These are phyloP conservation scores for Lissonota sp. DNA, from an alignment of 2,888 invertebrate species.

Conservation along the genomic window DNA sequence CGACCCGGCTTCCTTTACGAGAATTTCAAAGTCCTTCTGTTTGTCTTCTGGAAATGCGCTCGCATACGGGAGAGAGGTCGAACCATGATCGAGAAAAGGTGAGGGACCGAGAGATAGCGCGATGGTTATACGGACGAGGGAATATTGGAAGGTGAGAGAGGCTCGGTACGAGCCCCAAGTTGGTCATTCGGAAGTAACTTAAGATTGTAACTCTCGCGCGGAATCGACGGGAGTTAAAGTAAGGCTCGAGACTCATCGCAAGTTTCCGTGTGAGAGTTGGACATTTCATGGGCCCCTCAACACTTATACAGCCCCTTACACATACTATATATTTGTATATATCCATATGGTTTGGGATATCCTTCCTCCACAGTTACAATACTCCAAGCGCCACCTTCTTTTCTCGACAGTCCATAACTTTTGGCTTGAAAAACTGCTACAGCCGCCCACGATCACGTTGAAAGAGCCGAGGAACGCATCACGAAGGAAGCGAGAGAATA, in stretches of 20 bases:
- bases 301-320: conserved; percentile 5
- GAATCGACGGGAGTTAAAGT: conserved; percentile 28
- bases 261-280: background rate
- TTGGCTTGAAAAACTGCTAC: conserved; percentile 56
- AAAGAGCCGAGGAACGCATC: background rate
- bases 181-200: conserved; percentile 74
- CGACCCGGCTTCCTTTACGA: no score
- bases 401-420: conserved; percentile 63
- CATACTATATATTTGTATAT: conserved; percentile 15
- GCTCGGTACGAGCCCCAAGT: conserved; percentile 71
- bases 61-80: no score
- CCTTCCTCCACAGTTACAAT: conserved; percentile 42
- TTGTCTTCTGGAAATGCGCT: no score
- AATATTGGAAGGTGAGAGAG: conserved; percentile 66
- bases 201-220: conserved; percentile 71
- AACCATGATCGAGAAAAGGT: background rate
- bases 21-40: no score
- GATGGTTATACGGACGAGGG: conserved; percentile 54
- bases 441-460: conserved; percentile 25
- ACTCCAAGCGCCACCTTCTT: conserved; percentile 53
- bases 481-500: conserved; percentile 7
- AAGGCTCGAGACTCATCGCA: background rate
- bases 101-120: background rate
- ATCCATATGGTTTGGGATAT: conserved; percentile 25
- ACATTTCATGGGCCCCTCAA: background rate